These are phyloP conservation scores for Solenopsis fugax DNA, from an alignment of 1,140 invertebrate species.

Conservation along the genomic window DNA sequence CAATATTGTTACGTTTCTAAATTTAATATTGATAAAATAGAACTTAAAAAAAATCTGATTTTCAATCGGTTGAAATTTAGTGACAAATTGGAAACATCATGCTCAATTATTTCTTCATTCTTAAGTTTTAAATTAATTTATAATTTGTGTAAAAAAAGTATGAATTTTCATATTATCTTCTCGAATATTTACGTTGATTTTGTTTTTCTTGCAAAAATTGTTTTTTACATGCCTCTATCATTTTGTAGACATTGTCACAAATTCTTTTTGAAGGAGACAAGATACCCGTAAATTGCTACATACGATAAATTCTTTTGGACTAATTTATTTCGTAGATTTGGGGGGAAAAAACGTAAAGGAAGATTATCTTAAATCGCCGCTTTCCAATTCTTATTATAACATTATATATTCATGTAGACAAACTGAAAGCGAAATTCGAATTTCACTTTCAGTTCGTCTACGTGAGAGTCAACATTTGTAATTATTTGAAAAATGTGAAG, in stretches of 20 bases:
- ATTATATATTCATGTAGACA: not conserved
- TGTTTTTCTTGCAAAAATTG: not conserved
- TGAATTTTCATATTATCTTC: not conserved
- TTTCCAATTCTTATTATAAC: slow-evolving; percentile 2
- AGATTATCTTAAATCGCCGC: not conserved
- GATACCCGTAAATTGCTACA: not conserved
- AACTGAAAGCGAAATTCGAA: not conserved
- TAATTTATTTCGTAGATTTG: not conserved
- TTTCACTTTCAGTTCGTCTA: too few relatives aligned
- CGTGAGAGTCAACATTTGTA: too few relatives aligned
- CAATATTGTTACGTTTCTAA: not conserved
- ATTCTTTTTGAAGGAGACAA: not conserved
- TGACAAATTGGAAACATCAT: not conserved
- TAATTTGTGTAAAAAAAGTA: not conserved
- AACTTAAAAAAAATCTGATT: not conserved
- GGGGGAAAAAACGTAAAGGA: not conserved
- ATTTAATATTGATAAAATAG: not conserved
- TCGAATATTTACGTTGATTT: not conserved
- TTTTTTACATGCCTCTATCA: not conserved
- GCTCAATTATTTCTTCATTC: not conserved
- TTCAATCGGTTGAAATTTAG: not conserved
- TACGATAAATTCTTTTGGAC: not conserved
- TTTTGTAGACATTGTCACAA: not conserved
- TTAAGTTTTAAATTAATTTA: not conserved
- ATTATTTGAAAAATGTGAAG: not conserved